These are phyloP conservation scores for Scaptomyza tumidula DNA, from an alignment of 2,888 invertebrate genomes.

Conservation along the genomic window DNA sequence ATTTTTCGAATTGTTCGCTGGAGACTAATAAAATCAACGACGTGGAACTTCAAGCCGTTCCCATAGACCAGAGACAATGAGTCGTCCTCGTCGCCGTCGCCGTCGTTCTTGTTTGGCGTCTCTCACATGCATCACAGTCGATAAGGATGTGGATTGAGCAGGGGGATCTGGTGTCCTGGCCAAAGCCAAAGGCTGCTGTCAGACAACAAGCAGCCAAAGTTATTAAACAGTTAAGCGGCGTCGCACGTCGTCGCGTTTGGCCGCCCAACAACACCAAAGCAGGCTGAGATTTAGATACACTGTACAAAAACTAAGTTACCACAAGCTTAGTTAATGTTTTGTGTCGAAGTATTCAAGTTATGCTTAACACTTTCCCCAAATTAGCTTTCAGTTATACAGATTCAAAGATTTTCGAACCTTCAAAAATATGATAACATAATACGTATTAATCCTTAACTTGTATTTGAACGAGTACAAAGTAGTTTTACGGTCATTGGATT, in stretches of 20 bases:
- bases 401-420: too few relatives aligned
- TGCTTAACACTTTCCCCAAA: too few relatives aligned
- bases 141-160: background rate
- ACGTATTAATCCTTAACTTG: too few relatives aligned
- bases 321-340: too few relatives aligned
- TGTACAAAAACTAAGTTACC: background rate
- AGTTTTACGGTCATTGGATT: too few relatives aligned
- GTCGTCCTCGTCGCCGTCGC: slow-evolving; percentile 47
- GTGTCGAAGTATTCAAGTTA: too few relatives aligned
- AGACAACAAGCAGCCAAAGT: slow-evolving; percentile 67
- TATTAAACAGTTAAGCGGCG: slow-evolving; percentile 80
- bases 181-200: slow-evolving; percentile 28
- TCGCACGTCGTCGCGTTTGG: slow-evolving; percentile 78
- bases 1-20: slow-evolving; percentile 84
- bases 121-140: slow-evolving; percentile 40
- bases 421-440: too few relatives aligned
- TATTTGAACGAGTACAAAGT: too few relatives aligned
- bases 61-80: slow-evolving; percentile 78
- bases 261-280: slow-evolving; percentile 40
- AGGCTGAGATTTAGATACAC: slow-evolving; percentile 38
- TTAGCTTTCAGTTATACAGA: too few relatives aligned
- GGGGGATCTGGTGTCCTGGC: slow-evolving; percentile 3
- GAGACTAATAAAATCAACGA: slow-evolving; percentile 85
- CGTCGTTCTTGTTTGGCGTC: slow-evolving; percentile 33
- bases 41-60: slow-evolving; percentile 84